Evolutionary conservation across 2,797 vertebrate genomes (phyloP).

Genomic region (Gallinago nigripennis): DNA sequence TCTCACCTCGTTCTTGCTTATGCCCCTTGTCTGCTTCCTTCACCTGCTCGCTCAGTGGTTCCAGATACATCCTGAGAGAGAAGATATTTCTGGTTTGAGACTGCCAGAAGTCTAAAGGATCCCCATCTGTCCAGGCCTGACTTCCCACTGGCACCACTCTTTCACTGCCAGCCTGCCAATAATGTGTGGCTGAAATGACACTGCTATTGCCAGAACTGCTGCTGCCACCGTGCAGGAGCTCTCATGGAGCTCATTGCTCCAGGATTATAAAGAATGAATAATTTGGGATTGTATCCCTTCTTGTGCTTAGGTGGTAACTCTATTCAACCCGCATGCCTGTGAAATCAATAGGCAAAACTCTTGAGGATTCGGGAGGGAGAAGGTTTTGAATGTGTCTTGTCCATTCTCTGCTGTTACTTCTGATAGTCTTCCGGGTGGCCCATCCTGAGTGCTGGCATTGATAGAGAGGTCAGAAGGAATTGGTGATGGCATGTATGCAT

Average conservation of each 20-base stretch:
- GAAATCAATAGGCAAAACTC: not conserved
- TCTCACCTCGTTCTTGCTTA: not conserved
- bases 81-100: not conserved
- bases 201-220: not conserved
- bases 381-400: not conserved
- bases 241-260: not conserved
- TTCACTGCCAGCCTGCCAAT: not conserved
- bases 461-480: not conserved
- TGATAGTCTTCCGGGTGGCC: not conserved
- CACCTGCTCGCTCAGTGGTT: not conserved
- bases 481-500: fast-evolving
- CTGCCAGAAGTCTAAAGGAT: not conserved
- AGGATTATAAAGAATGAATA: not conserved
- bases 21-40: not conserved
- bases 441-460: not conserved
- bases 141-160: not conserved
- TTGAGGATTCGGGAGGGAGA: not conserved
- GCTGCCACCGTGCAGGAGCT: not conserved
- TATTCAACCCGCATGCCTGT: not conserved
- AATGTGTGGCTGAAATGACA: fast-evolving
- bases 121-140: not conserved
- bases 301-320: not conserved
- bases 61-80: not conserved
- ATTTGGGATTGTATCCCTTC: not conserved
- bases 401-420: not conserved